Conservation (phyloP, 2,888 invertebrate genomes). For the Chrysotoxum bicinctum region DNA sequence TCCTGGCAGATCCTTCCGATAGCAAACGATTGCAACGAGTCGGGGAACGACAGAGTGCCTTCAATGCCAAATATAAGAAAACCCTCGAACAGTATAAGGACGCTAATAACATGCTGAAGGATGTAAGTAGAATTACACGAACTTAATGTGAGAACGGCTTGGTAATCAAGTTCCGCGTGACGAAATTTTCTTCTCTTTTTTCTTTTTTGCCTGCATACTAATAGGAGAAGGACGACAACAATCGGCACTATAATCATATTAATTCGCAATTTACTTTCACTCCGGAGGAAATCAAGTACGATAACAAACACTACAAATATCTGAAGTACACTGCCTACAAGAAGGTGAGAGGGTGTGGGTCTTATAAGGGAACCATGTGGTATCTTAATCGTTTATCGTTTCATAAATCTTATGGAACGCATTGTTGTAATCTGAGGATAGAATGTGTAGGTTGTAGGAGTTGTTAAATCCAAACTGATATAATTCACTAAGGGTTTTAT, state of each 20-base stretch:
- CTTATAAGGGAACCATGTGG: conserved; percentile 37
- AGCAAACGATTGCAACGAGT: conserved; percentile 84
- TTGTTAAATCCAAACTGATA: conserved; percentile 28
- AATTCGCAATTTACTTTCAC: conserved; percentile 86
- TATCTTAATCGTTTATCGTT: conserved; percentile 65
- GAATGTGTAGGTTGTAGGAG: conserved; percentile 9
- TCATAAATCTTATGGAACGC: conserved; percentile 41
- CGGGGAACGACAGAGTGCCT: conserved; percentile 84
- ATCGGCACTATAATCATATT: conserved; percentile 82
- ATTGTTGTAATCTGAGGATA: conserved; percentile 27
- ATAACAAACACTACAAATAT: conserved; percentile 90
- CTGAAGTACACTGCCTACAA: conserved; percentile 89
- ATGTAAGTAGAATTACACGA: conserved; percentile 77
- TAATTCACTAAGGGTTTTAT: not conserved
- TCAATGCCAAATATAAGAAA: conserved; percentile 86
- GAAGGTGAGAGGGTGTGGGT: conserved; percentile 82
- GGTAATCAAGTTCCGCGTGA: conserved; percentile 45
- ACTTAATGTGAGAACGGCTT: conserved; percentile 22
- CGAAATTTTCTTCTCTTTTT: conserved; percentile 30
- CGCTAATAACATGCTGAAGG: conserved; percentile 80
- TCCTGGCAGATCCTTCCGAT: conserved; percentile 81
- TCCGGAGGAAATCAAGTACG: conserved; percentile 89
- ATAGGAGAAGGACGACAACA: conserved; percentile 81
- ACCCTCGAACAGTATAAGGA: conserved; percentile 83
- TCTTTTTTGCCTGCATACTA: conserved; percentile 47